phyloP scores from a whole-genome alignment of 1,140 invertebrate species.

The Ostrea denselamellosa region DNA sequence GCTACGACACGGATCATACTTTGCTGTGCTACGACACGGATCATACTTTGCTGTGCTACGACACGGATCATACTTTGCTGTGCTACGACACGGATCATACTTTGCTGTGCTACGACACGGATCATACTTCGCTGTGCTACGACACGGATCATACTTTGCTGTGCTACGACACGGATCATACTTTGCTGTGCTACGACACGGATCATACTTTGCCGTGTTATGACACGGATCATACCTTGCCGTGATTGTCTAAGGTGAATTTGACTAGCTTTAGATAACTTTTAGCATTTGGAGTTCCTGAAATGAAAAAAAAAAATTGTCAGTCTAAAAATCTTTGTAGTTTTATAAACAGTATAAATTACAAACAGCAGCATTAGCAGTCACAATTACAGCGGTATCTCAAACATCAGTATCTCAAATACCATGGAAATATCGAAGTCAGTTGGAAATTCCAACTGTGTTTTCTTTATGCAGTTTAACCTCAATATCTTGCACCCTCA shows the following conservation, averaged over 20 bases:
- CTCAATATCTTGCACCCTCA: no score
- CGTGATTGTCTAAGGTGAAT: conserved; percentile 85
- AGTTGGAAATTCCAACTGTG: no score
- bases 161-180: conserved; percentile 74
- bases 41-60: conserved; percentile 81
- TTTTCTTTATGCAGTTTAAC: no score
- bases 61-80: conserved; percentile 78
- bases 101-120: conserved; percentile 80
- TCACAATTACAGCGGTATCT: no score
- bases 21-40: conserved; percentile 80
- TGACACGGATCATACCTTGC: conserved; percentile 77
- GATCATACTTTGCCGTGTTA: conserved; percentile 80
- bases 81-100: conserved; percentile 75
- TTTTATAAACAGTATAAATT: background rate
- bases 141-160: conserved; percentile 78
- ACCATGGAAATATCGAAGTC: no score
- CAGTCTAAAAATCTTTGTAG: background rate
- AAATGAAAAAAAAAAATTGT: background rate
- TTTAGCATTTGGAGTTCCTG: conserved; percentile 89
- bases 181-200: conserved; percentile 80
- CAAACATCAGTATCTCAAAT: no score
- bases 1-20: conserved; percentile 66
- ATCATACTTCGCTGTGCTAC: conserved; percentile 81
- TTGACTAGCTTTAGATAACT: conserved; percentile 93
- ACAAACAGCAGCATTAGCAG: no score